Conservation (phyloP, 2,888 invertebrate species). For the Myopa testacea region DNA sequence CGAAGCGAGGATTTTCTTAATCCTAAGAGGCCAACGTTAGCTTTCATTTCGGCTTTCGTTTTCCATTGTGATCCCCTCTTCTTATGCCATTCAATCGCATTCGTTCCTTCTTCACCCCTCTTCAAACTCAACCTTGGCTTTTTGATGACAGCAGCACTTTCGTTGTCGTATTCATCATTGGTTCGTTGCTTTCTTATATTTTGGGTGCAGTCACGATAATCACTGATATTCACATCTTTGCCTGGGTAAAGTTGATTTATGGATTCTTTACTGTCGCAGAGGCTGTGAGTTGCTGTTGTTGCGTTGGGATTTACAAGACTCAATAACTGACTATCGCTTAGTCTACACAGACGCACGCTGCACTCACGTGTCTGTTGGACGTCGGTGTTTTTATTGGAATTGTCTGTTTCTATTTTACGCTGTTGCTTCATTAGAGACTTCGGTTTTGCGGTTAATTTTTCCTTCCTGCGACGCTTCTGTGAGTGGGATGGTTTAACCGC, state of each 20-base stretch:
- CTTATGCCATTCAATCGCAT: too few relatives aligned
- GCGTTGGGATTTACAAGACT: neutral
- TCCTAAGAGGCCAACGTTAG: constrained; percentile 9
- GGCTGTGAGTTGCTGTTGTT: neutral
- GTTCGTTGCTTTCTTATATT: neutral
- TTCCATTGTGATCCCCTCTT: constrained; percentile 51
- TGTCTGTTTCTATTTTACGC: neutral
- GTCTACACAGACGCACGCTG: constrained; percentile 26
- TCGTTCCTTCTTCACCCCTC: neutral
- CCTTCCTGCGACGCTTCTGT: constrained; percentile 21
- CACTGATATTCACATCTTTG: neutral
- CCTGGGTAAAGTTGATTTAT: neutral
- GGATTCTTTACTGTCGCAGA: neutral
- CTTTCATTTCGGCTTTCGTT: constrained; percentile 55
- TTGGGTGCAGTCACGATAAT: neutral
- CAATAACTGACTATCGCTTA: constrained; percentile 10
- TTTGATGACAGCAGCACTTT: neutral
- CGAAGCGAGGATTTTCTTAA: constrained; percentile 18
- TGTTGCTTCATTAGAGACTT: neutral
- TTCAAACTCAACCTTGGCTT: neutral
- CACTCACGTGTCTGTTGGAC: constrained; percentile 19
- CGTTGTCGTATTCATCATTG: constrained; percentile 12
- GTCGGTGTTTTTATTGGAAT: neutral
- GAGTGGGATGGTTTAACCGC: neutral
- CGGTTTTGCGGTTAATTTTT: neutral